Base-by-base conservation (phyloP, 92 coral and sea anemone genomes). In the Epizoanthus scotinus region DNA sequence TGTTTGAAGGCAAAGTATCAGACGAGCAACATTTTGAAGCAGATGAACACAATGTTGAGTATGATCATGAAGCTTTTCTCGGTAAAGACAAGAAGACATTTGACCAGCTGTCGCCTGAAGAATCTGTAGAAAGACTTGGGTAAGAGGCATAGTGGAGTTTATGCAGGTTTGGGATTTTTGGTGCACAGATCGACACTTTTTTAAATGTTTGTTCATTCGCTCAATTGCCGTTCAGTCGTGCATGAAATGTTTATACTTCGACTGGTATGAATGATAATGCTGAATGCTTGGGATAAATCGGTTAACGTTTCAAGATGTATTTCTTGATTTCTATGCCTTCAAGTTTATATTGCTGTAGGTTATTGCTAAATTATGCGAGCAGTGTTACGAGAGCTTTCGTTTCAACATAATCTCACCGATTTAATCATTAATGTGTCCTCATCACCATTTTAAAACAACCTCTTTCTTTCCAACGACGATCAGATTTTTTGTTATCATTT, bases 1-100 rank as follows among this genome's bases (percentile, higher is more conserved):
- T 90, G 0, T 87, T 80, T 52, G 97, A 92, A 31, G 88, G 93
- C 5, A 87, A 88, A 40, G 85, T 95, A 0, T 95, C 99, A 12
- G 94, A 87, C 49, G 96, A 95, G 72, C 89, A 93, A 50, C 99
- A 95, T 78, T 95, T 87, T 61, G 85, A 89, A 53, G 95, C 73
- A 8, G 86, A 87, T 10, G 94, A 89, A n/a, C 98, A 95, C 78
- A 95, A 95, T 88, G 17, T 86, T 9, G 98, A 93, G 31, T 95
- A 93, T 73, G 99, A 95, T 68, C 99, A 95, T 20, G 99, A 95
- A 65, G 99, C 99, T 21, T 95, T 95, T 63, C 86, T 95, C 21
- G 99, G 99, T 10, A 85, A 93, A 62, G 99, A 95, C 20, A 95
- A 93, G 85, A 89, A 84, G 61, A 91, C 92, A 22, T 95, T 91